Conservation (phyloP, 1,140 invertebrate genomes). For the Drosophila ogumai region DNA sequence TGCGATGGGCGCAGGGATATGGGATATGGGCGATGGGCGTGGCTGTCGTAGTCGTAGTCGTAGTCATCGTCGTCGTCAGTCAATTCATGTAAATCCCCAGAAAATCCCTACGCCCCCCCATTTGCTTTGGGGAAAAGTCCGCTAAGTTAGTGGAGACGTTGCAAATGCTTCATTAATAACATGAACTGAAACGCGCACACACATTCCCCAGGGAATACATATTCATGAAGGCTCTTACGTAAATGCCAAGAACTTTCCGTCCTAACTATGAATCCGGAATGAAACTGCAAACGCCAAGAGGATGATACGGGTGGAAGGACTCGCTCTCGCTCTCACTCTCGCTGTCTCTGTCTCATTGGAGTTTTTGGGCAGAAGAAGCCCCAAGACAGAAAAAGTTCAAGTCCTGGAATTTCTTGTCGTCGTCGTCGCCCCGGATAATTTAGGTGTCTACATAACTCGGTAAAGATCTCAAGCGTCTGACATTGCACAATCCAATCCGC, state of each 20-base stretch:
- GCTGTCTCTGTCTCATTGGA: constrained; percentile 11
- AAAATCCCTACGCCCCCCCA: constrained; percentile 42
- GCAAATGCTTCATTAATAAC: constrained; percentile 74
- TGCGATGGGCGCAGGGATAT: constrained; percentile 8
- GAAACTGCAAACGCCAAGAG: constrained; percentile 18
- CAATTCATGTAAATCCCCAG: constrained; percentile 68
- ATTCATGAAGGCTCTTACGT: constrained; percentile 48
- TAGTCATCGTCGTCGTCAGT: constrained; percentile 45
- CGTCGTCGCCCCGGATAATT: constrained; percentile 26
- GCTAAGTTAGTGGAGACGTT: constrained; percentile 49
- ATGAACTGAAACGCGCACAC: constrained; percentile 24
- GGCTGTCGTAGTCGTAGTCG: constrained; percentile 16
- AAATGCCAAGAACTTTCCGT: constrained; percentile 32
- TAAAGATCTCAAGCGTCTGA: constrained; percentile 18
- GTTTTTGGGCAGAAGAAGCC: constrained; percentile 12
- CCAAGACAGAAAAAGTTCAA: constrained; percentile 15
- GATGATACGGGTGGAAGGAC: constrained; percentile 14
- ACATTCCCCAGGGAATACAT: constrained; percentile 43
- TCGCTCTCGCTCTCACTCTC: background rate
- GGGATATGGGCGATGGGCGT: constrained; percentile 8
- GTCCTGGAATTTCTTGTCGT: constrained; percentile 20
- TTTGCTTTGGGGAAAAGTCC: constrained; percentile 37
- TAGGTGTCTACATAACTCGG: constrained; percentile 31
- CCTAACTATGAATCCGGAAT: constrained; percentile 36
- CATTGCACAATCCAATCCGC: constrained; percentile 14